These are phyloP conservation scores for Dinoponera quadriceps DNA, from an alignment of 1,140 invertebrate genomes.

Conservation along the genomic window DNA sequence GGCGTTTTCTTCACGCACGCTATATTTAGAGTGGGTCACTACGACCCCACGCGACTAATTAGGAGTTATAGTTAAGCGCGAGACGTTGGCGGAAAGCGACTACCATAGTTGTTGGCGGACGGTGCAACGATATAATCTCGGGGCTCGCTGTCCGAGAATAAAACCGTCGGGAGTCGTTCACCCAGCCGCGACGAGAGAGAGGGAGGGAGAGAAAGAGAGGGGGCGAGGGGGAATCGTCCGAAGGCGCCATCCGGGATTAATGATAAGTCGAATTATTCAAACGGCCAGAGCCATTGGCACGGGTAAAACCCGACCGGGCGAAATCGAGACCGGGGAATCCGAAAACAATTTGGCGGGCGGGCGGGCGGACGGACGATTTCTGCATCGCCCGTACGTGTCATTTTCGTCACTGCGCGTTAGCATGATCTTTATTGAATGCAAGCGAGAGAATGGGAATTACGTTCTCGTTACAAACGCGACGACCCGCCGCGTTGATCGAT, in stretches of 20 bases:
- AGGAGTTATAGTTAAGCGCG: no score
- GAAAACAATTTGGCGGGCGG: constrained; percentile 36
- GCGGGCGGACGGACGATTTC: background rate
- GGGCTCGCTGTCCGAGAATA: no score
- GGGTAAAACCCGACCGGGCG: background rate
- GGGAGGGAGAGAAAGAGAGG: background rate
- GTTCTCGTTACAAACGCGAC: constrained; percentile 58
- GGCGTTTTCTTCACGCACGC: no score
- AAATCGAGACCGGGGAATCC: constrained; percentile 17
- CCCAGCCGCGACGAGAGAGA: no score
- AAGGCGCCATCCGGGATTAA: background rate
- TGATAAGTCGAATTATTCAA: constrained; percentile 13
- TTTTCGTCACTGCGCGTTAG: constrained; percentile 59
- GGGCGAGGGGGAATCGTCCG: no score
- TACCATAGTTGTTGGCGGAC: no score
- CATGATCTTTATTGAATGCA: constrained; percentile 61
- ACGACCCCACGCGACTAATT: no score
- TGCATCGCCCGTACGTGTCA: constrained; percentile 25
- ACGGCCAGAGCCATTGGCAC: background rate
- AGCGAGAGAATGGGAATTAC: constrained; percentile 62
- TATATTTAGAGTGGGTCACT: no score
- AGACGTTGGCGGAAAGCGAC: no score
- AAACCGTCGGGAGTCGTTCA: no score
- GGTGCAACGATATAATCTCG: no score
- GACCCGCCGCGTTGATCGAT: constrained; percentile 58